Base-by-base conservation (phyloP, 2,888 invertebrate genomes). In the Bugula neritina region DNA sequence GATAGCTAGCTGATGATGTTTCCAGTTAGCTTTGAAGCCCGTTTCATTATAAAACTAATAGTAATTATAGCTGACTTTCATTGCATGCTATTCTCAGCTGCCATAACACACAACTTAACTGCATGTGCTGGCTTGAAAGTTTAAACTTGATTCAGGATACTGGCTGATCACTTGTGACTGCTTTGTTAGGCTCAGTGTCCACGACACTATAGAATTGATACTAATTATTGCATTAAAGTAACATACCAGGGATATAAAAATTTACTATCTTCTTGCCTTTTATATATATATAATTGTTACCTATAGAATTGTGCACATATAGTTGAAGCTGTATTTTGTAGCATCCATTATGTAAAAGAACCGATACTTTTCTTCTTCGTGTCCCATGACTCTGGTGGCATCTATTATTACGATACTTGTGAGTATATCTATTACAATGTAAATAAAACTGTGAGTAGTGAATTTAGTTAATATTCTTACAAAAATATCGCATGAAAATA, bases 391-490 rank as follows among this genome's bases (percentile, higher is more conserved):
- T 63, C 63, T 31, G 63, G 63, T 31, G 63, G 63, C 3, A 63
- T 63, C 5, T 63, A 63, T 31, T 31, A 31, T 27, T 63, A 63
- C 31, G 63, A 63, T 34, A 63, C 63, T 31, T 63, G 63, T 63
- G n/a, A 63, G 63, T 63, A 2, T 63, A 13, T 57, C 5, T 57
- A 57, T 52, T 5, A 57, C 25, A 23, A 57, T 57, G 25, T 57
- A 57, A 5, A 52, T 52, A 52, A 10, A 52, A 13, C 10, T 52
- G 21, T 52, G 52, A 52, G 52, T 52, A 21, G 10, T 13, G 10
- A 52, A 52, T 52, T 52, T n/a, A n/a, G n/a, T n/a, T n/a, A n/a
- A n/a, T n/a, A n/a, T n/a, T n/a, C n/a, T n/a, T n/a, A n/a, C n/a
- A n/a, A n/a, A n/a, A n/a, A n/a, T n/a, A n/a, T n/a, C n/a, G n/a